Evolutionary conservation across 2,797 vertebrate genomes (phyloP).

Genomic region (Toxotes lorentzi): DNA sequence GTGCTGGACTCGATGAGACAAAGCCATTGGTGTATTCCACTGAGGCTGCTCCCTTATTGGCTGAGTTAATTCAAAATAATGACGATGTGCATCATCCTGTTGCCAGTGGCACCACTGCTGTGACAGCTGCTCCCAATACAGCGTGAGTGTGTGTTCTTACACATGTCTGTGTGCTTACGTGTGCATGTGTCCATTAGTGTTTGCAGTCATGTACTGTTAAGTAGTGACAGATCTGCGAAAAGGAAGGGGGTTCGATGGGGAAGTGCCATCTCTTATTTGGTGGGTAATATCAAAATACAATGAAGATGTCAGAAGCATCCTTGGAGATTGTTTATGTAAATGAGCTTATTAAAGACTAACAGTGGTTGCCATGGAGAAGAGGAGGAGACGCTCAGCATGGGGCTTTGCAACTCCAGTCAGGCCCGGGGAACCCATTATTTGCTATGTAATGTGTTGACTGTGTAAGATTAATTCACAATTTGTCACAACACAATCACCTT

Average conservation of each 20-base stretch:
- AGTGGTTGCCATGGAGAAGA: constrained; percentile 88
- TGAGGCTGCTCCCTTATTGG: constrained; percentile 54
- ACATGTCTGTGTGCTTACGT: constrained; percentile 15
- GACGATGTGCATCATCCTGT: constrained; percentile 57
- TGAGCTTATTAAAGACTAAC: constrained; percentile 82
- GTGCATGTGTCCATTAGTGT: constrained; percentile 4
- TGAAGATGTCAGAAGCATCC: constrained; percentile 85
- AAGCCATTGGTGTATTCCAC: constrained; percentile 50
- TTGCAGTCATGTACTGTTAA: constrained; percentile 10
- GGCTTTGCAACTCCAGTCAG: constrained; percentile 64
- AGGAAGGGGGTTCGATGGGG: constrained; percentile 13
- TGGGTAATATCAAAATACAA: constrained; percentile 69
- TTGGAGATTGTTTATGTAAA: constrained; percentile 83
- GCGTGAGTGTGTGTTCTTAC: constrained; percentile 14
- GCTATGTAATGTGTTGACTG: constrained; percentile 29
- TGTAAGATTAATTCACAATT: constrained; percentile 34
- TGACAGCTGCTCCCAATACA: constrained; percentile 65
- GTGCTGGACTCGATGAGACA: constrained; percentile 29
- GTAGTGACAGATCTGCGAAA: constrained; percentile 19
- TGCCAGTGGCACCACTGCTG: constrained; percentile 50
- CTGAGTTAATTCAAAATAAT: constrained; percentile 66
- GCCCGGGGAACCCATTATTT: constrained; percentile 41
- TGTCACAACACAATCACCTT: constrained; percentile 22
- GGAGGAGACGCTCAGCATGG: constrained; percentile 55
- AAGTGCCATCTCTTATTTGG: constrained; percentile 39